Evolutionary conservation across 2,888 invertebrate genomes (phyloP), one percentile per base, ranked within the genome.

Genomic region (Alcis repandata): DNA sequence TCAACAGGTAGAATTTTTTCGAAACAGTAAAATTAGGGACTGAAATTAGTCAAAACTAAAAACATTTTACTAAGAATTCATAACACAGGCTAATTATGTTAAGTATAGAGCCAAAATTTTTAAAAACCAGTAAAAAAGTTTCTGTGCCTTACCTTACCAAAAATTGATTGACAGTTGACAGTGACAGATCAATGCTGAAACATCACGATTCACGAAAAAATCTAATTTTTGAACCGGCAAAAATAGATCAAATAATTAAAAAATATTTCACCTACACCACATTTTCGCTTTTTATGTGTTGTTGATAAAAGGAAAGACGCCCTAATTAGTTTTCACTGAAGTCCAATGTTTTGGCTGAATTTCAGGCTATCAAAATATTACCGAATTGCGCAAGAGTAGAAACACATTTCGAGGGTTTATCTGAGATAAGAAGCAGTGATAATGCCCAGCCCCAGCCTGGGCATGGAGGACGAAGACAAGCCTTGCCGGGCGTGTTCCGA

Each of bases 401-500:
- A 62, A 57, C 53, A 51, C 62, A 61, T 85, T 84, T 68, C 78
- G 78, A 79, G 78, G 73, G 73, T 68, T 65, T 62, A 69, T 11
- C 62, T 70, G 68, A 72, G 70, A 67, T 70, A 68, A 54, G 70
- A 65, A 63, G 69, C 43, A 70, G 59, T 53, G 63, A 80, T 73
- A 69, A 92, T 92, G 91, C 85, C 90, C 67, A 75, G 84, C 51
- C 85, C 90, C 67, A 75, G 84, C 51, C 86, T 87, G 73, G 80
- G 79, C 56, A 69, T 78, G 59, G 88, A 89, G 13, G 91, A 91
- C n/a, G 92, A 93, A 65, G 93, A 93, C 41, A 91, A 91, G 69
- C 95, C 95, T 27, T 96, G 96, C 75, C 94, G 96, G 74, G 95
- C 96, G 0, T 96, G 96, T 79, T 95, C 95, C 10, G 96, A 96